A percentile compares a stretch with the other conserved stretches of the same genome.
phyloP scores from a whole-genome alignment of 2,888 invertebrate species.

The Gastracanthus pulcherrimus region DNA sequence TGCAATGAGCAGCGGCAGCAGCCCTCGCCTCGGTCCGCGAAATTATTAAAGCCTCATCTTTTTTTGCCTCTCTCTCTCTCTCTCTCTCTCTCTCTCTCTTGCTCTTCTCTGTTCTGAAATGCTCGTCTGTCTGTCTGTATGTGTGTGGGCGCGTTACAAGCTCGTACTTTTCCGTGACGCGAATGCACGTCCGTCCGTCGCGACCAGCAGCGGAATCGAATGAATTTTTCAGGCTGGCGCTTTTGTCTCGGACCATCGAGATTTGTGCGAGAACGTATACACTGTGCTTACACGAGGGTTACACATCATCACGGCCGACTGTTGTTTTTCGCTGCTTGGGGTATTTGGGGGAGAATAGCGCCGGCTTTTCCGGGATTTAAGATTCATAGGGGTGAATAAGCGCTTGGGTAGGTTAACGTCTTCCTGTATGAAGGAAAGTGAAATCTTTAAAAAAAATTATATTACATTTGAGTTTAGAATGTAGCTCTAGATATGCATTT shows the following conservation, averaged over 20 bases:
- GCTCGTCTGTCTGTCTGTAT: background rate
- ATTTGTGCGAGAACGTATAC: background rate
- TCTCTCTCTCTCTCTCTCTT: background rate
- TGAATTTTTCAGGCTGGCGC: conserved; percentile 22
- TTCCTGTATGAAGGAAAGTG: background rate
- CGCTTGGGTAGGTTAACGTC: background rate
- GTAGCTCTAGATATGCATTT: too few species aligned
- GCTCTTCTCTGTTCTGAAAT: background rate
- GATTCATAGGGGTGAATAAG: background rate
- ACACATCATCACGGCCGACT: too few species aligned
- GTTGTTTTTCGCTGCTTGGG: too few species aligned
- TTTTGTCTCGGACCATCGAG: background rate
- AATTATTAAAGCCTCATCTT: conserved; percentile 47
- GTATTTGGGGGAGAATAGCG: background rate
- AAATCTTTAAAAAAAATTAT: background rate
- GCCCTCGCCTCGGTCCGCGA: conserved; percentile 17
- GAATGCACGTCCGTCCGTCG: background rate
- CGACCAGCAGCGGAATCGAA: conserved; percentile 10
- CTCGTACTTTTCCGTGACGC: background rate
- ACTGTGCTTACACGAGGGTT: too few species aligned
- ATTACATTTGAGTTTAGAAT: background rate
- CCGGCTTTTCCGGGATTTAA: background rate
- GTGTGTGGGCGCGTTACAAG: background rate
- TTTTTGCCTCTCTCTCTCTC: background rate
- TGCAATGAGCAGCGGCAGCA: background rate